Evolutionary conservation across 2,797 vertebrate genomes (phyloP).

Genomic region (Alectoris magna): DNA sequence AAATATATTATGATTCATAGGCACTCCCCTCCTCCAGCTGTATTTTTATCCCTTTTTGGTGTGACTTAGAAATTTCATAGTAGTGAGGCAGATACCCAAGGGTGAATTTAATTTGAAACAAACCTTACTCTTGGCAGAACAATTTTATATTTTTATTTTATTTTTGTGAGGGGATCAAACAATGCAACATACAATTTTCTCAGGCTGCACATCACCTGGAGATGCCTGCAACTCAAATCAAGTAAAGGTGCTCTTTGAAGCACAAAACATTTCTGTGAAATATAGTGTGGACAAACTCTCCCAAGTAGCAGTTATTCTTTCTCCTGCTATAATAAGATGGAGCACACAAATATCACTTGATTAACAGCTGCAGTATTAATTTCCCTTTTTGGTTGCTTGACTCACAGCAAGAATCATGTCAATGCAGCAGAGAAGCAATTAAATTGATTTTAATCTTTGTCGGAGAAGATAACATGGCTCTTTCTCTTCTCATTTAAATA

Average conservation of each 20-base stretch:
- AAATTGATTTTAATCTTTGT: conserved; percentile 90
- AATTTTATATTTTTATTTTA: neutral
- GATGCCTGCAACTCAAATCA: conserved; percentile 49
- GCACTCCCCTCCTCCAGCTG: neutral
- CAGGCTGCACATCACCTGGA: conserved; percentile 27
- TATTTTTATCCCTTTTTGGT: conserved; percentile 39
- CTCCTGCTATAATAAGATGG: conserved; percentile 76
- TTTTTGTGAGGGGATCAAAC: conserved; percentile 36
- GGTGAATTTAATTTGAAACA: conserved; percentile 76
- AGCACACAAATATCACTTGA: conserved; percentile 82
- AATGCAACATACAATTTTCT: conserved; percentile 56
- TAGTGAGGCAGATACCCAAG: conserved; percentile 43
- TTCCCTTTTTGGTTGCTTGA: conserved; percentile 87
- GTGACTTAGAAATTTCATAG: conserved; percentile 58
- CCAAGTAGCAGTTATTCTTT: conserved; percentile 61
- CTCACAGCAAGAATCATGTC: conserved; percentile 86
- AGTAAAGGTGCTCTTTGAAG: conserved; percentile 52
- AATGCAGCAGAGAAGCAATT: conserved; percentile 87
- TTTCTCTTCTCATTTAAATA: conserved; percentile 88
- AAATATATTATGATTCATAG: conserved; percentile 62
- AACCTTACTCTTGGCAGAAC: conserved; percentile 66
- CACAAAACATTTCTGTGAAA: conserved; percentile 8
- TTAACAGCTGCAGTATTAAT: conserved; percentile 87
- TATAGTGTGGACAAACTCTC: conserved; percentile 60
- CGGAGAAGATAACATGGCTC: conserved; percentile 86